These are phyloP conservation scores for Drosophila lini DNA, from an alignment of 1,140 invertebrate species.

Conservation along the genomic window DNA sequence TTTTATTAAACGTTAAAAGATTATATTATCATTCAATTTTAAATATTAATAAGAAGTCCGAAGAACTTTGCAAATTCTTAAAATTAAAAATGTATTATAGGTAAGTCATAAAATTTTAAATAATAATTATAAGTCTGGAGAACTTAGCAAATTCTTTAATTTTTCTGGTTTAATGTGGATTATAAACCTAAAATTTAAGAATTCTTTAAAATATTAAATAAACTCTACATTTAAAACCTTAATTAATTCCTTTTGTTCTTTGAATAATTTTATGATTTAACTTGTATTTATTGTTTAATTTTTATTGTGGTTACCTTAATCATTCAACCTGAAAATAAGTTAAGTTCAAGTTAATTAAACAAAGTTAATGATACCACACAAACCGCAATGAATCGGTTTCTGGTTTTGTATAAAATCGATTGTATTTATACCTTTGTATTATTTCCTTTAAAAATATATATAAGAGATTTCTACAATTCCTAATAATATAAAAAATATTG, in stretches of 20 bases:
- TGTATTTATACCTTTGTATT: neutral
- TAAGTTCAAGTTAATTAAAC: neutral
- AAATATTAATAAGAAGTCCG: no score
- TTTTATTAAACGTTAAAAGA: neutral
- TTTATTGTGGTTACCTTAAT: neutral
- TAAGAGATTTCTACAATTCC: neutral
- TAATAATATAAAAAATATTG: neutral
- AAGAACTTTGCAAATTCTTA: no score
- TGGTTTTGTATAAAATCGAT: constrained; percentile 10
- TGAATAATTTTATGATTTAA: neutral
- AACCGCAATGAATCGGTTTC: constrained; percentile 17
- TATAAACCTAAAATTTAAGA: accelerated
- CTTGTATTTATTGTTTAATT: neutral
- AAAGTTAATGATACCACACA: constrained; percentile 13
- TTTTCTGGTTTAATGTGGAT: neutral
- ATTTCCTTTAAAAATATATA: neutral
- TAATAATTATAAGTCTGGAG: no score
- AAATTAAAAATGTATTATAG: no score
- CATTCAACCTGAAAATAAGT: constrained; percentile 17
- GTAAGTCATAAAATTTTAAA: no score
- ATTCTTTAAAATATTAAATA: neutral
- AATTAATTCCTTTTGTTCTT: neutral
- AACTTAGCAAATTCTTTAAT: no score
- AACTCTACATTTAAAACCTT: neutral
- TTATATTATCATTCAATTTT: no score